Conservation (phyloP, 2,113 vertebrate genomes). For the Triplophysa rosa region DNA sequence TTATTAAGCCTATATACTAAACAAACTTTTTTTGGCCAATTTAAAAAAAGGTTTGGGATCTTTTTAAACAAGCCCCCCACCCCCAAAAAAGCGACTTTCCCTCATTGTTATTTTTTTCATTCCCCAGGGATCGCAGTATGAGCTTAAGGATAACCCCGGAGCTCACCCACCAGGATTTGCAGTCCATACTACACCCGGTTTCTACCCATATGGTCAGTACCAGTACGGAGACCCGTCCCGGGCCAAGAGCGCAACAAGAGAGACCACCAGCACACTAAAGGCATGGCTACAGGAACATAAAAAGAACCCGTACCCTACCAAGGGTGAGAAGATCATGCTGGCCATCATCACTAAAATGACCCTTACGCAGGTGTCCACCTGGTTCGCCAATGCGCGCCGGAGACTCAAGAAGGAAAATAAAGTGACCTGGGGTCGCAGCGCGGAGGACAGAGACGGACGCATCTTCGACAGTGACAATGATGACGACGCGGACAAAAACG, state of each 20-base stretch:
- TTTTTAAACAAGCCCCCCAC: too few relatives aligned
- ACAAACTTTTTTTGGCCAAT: not conserved
- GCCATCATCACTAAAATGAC: conserved; percentile 97
- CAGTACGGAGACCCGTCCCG: conserved; percentile 93
- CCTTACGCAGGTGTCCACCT: conserved; percentile 92
- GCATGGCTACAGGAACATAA: conserved; percentile 98
- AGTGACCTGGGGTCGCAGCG: conserved; percentile 95
- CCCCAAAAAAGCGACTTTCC: not conserved
- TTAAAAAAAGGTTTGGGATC: too few relatives aligned
- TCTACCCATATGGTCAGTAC: conserved; percentile 97
- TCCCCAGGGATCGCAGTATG: conserved; percentile 92
- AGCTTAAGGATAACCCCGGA: conserved; percentile 94
- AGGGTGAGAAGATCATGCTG: conserved; percentile 96
- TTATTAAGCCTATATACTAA: not conserved
- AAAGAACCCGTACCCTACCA: conserved; percentile 98
- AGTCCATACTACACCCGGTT: conserved; percentile 88
- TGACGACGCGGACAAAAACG: conserved; percentile 87
- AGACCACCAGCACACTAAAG: conserved; percentile 97
- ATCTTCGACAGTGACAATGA: conserved; percentile 97
- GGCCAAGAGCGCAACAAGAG: conserved; percentile 95
- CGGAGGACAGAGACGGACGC: conserved; percentile 88
- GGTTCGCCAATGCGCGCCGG: conserved; percentile 91
- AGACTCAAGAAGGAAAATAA: conserved; percentile 96
- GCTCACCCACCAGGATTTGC: conserved; percentile 89
- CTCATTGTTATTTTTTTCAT: conserved; percentile 30